phyloP scores from a whole-genome alignment of 64 coral and sea anemone species.

The Pocillopora damicornis region DNA sequence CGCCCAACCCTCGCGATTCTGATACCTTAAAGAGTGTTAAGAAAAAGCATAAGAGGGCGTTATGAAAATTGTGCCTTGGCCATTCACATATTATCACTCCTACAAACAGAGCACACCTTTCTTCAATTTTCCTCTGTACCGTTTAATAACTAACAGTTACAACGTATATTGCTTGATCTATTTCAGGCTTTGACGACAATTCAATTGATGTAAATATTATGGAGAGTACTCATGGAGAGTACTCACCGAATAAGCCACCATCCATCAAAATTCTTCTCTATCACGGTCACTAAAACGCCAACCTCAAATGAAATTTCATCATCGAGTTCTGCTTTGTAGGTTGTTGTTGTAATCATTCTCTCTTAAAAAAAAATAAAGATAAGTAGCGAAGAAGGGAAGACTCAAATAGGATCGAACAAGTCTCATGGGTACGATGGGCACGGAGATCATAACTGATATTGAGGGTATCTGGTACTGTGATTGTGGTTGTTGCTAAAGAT shows the following conservation, averaged over 20 bases:
- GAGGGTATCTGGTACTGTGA: no score
- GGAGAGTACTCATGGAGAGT: no score
- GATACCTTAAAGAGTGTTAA: conserved; percentile 17
- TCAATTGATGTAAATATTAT: no score
- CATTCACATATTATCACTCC: no score
- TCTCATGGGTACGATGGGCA: no score
- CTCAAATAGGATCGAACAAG: neutral
- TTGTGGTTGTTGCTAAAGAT: no score
- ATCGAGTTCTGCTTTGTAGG: conserved; percentile 75
- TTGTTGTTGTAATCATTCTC: conserved; percentile 60
- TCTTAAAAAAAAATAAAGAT: conserved; percentile 34
- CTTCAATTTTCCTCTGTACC: no score
- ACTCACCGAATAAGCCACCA: conserved; percentile 92
- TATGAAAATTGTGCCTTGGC: no score
- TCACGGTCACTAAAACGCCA: conserved; percentile 76
- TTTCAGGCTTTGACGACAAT: no score
- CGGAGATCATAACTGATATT: no score
- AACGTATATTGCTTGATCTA: no score
- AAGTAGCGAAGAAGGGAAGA: neutral
- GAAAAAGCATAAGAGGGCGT: neutral
- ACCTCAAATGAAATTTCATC: conserved; percentile 86
- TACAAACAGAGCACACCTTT: neutral
- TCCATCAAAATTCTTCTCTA: conserved; percentile 93
- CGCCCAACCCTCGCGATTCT: conserved; percentile 64
- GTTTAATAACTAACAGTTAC: no score